Evolutionary conservation across 2,888 invertebrate species (phyloP).

Genomic region (Drosophila neotestacea): DNA sequence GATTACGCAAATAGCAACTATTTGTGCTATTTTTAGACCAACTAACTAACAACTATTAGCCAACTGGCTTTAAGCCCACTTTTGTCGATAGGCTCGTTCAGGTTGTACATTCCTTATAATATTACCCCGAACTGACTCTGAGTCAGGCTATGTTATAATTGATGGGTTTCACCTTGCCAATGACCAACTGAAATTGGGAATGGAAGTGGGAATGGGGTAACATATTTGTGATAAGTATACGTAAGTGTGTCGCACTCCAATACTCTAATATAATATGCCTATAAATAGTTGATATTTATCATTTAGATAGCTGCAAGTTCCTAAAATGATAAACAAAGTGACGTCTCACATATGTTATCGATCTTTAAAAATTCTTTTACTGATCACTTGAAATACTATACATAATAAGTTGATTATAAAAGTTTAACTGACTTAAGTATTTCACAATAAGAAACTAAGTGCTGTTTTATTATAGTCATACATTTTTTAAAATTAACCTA

Average conservation of each 20-base stretch:
- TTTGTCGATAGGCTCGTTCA: slow-evolving; percentile 17
- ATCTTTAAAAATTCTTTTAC: no score
- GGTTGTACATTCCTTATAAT: slow-evolving; percentile 5
- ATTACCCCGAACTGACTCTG: slow-evolving; percentile 13
- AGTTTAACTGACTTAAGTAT: no score
- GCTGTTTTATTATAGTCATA: no score
- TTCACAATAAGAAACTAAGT: no score
- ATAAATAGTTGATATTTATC: not conserved
- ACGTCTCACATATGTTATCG: no score
- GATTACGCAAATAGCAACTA: slow-evolving; percentile 10
- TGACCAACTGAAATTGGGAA: not conserved
- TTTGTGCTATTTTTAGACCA: slow-evolving; percentile 25
- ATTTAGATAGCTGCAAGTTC: no score
- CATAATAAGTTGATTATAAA: no score
- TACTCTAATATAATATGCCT: not conserved
- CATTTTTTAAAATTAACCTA: no score
- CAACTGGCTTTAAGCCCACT: slow-evolving; percentile 2
- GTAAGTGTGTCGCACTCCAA: not conserved
- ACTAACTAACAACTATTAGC: slow-evolving; percentile 3
- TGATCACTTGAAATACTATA: no score
- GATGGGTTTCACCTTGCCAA: slow-evolving; percentile 37
- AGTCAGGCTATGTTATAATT: slow-evolving; percentile 36
- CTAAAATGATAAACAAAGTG: no score
- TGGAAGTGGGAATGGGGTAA: not conserved
- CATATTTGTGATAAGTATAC: slow-evolving; percentile 8